Evolutionary conservation across 1,140 invertebrate species (phyloP), one percentile per base, ranked within the genome.

Genomic region (Medauroidea extradentata): DNA sequence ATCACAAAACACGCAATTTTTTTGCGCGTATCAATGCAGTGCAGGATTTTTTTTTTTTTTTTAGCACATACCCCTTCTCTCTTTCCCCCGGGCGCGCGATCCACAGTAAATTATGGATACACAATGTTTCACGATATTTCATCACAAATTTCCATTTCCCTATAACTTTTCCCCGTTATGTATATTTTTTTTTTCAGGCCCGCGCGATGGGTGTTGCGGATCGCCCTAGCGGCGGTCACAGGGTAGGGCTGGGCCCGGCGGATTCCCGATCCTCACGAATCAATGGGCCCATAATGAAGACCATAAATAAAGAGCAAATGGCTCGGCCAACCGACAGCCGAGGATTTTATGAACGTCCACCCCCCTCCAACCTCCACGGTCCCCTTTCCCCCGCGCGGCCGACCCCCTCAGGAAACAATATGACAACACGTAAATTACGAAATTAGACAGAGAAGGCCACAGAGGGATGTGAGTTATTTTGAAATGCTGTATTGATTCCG

Each of bases 261-360:
- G 53, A 54, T 51, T 38, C 14, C 56, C 43, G 52, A 60, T 61
- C 60, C 55, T 57, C 50, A 48, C 61, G 63, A 67, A 67, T 67
- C 65, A 67, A 67, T 67, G 65, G 65, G 64, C 65, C 29, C 63
- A 65, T 67, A 65, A 67, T 67, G 65, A 67, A 63, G 57, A 60
- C 63, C 63, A 63, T 67, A 67, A 67, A 67, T 67, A 67, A 67
- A 63, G 60, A 60, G 61, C 56, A 63, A 63, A 63, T 60, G 58
- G 61, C 42, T 34, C 46, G 61, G 44, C 25, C 50, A 49, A 59
- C 49, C 52, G 65, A 66, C 65, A 65, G 63, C 60, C 65, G 65
- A 61, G 63, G 65, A 64, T 66, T 66, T 66, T 65, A 63, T 62
- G 57, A 66, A 66, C 63, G 63, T 54, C 54, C 57, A 4, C 29